Percentiles rank a stretch among this genome's conserved stretches.
These are phyloP conservation scores for Bombycilla garrulus DNA, from an alignment of 2,113 vertebrate species.

Conservation along the genomic window DNA sequence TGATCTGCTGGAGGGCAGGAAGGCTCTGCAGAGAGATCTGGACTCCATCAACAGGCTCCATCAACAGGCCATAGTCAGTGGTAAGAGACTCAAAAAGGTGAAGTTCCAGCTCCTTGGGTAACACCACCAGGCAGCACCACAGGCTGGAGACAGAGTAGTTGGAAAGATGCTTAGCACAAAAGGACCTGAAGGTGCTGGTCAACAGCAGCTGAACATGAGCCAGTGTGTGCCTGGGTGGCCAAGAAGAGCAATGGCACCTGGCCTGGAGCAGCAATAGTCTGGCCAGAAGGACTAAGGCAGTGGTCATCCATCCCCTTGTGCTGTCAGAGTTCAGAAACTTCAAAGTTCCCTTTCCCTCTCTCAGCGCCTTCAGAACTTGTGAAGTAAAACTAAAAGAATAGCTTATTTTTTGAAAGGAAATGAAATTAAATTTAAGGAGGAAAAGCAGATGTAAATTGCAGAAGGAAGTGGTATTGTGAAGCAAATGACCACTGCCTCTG, in stretches of 20 bases:
- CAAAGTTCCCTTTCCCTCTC: not conserved
- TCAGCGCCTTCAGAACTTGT: not conserved
- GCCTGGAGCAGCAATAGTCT: not conserved
- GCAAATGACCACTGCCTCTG: not conserved
- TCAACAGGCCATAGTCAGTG: rapidly evolving
- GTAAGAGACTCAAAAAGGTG: not conserved
- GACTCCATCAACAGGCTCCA: not conserved
- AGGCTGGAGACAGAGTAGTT: not conserved
- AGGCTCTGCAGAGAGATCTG: not conserved
- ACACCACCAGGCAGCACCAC: not conserved
- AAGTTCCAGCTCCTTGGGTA: not conserved
- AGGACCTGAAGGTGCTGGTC: not conserved
- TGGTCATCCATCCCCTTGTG: not conserved
- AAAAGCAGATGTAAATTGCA: not conserved
- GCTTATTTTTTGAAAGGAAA: not conserved
- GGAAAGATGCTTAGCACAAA: not conserved
- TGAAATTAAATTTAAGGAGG: not conserved
- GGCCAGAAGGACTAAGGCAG: not conserved
- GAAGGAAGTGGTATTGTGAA: not conserved
- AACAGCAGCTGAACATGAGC: not conserved
- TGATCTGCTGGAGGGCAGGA: not conserved
- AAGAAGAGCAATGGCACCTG: not conserved
- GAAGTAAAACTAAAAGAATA: not conserved
- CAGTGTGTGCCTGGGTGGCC: not conserved
- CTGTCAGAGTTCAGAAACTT: not conserved